Percentiles rank a stretch among this genome's conserved stretches.
These are phyloP conservation scores for Chloropsis cyanopogon DNA, from an alignment of 2,113 vertebrate genomes.

Conservation along the genomic window DNA sequence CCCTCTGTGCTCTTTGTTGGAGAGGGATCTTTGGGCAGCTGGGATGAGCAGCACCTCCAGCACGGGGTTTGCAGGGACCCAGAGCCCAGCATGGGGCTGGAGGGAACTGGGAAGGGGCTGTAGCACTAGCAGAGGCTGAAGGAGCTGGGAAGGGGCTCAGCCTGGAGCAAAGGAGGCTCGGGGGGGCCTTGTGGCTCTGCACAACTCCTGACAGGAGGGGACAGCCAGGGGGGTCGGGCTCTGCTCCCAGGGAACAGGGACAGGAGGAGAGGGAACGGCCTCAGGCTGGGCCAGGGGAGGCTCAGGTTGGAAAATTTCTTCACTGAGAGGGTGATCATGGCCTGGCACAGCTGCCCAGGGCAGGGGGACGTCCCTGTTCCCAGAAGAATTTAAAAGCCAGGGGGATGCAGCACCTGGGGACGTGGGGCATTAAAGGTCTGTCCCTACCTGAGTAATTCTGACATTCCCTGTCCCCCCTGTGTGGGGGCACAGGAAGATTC, in stretches of 20 bases:
- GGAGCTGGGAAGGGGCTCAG: background rate
- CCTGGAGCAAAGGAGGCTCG: background rate
- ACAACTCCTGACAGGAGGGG: background rate
- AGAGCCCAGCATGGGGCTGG: background rate
- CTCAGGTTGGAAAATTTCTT: background rate
- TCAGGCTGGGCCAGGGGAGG: background rate
- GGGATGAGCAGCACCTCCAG: background rate
- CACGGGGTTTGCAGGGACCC: rapidly evolving
- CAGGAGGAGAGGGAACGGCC: rapidly evolving
- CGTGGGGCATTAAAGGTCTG: rapidly evolving
- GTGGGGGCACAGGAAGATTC: background rate
- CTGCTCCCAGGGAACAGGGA: background rate
- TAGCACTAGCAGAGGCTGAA: background rate
- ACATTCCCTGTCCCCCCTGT: no score
- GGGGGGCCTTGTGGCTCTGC: background rate
- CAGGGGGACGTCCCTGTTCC: background rate
- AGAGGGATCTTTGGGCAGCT: background rate
- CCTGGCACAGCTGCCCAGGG: background rate
- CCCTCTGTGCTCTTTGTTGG: background rate
- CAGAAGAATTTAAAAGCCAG: rapidly evolving
- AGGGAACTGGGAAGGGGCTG: background rate
- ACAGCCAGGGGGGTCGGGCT: rapidly evolving
- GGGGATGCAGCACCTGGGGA: background rate
- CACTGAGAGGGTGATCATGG: rapidly evolving
- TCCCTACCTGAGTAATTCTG: background rate